Percentiles rank a stretch among this genome's conserved stretches.
These are phyloP conservation scores for Agrotis exclamationis DNA, from an alignment of 2,888 invertebrate genomes.

Conservation along the genomic window DNA sequence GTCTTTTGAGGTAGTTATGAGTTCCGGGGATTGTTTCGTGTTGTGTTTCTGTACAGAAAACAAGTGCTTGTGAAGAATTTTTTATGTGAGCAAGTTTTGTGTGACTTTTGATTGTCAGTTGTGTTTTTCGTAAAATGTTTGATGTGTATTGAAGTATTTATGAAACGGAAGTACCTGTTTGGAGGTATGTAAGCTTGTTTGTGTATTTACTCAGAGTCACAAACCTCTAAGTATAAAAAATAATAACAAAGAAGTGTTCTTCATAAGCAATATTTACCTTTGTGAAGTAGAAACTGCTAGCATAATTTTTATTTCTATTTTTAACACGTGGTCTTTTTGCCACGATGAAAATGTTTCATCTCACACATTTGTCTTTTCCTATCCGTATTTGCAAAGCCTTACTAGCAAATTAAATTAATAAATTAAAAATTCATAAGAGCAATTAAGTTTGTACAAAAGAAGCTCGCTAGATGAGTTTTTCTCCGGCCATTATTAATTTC, in stretches of 20 bases:
- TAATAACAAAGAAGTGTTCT: too few species aligned
- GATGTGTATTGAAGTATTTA: slow-evolving; percentile 1
- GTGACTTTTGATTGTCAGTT: slow-evolving; percentile 27
- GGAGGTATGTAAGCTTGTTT: background rate
- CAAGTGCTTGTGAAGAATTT: slow-evolving; percentile 9
- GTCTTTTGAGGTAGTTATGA: slow-evolving; percentile 30
- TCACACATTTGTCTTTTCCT: too few species aligned
- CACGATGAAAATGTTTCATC: too few species aligned
- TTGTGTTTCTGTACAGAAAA: slow-evolving; percentile 9
- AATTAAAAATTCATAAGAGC: slow-evolving; percentile 19
- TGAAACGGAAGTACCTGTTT: background rate
- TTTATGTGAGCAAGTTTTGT: slow-evolving; percentile 18
- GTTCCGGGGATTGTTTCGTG: slow-evolving; percentile 10
- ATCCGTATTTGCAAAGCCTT: background rate
- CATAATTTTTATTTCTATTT: too few species aligned
- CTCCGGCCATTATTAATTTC: slow-evolving; percentile 21
- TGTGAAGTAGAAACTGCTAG: too few species aligned
- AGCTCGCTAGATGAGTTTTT: slow-evolving; percentile 23
- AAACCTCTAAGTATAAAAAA: too few species aligned
- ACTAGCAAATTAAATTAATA: background rate
- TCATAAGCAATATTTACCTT: too few species aligned
- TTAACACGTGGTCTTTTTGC: too few species aligned
- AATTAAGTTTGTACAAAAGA: slow-evolving; percentile 28
- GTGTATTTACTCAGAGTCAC: too few species aligned
- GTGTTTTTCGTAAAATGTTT: background rate